Evolutionary conservation across 2,888 invertebrate genomes (phyloP).

Genomic region (Synergus umbraculus): DNA sequence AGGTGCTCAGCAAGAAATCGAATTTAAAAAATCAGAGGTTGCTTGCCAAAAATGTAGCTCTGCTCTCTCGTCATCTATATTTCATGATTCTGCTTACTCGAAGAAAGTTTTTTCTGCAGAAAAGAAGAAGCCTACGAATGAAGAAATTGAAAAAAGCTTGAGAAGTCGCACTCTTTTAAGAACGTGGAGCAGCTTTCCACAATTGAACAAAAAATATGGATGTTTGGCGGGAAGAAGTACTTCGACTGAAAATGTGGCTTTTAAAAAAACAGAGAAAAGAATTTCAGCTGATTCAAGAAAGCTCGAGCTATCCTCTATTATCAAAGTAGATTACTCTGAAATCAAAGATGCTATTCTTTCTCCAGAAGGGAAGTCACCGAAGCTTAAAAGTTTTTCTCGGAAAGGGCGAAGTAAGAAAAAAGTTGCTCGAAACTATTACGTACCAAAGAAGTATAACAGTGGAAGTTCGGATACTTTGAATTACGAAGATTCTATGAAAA

Average conservation of each 20-base stretch:
- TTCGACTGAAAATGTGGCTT: slow-evolving; percentile 46
- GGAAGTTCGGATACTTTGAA: slow-evolving; percentile 66
- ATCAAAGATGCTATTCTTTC: slow-evolving; percentile 43
- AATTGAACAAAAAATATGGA: slow-evolving; percentile 60
- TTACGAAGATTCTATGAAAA: slow-evolving; percentile 56
- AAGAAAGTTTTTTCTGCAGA: slow-evolving; percentile 20
- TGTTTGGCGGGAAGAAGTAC: slow-evolving; percentile 48
- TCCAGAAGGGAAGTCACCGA: slow-evolving; percentile 49
- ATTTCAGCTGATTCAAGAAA: slow-evolving; percentile 36
- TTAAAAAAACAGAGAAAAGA: slow-evolving; percentile 30
- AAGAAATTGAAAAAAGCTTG: neutral
- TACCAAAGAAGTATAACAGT: slow-evolving; percentile 49
- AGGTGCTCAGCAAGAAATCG: slow-evolving; percentile 43
- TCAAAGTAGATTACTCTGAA: slow-evolving; percentile 68
- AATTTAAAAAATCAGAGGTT: neutral
- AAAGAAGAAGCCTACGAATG: neutral
- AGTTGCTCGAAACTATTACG: slow-evolving; percentile 24
- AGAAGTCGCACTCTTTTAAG: slow-evolving; percentile 55
- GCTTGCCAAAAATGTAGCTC: slow-evolving; percentile 16
- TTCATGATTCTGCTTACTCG: slow-evolving; percentile 16
- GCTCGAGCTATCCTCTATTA: slow-evolving; percentile 63
- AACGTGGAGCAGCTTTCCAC: slow-evolving; percentile 70
- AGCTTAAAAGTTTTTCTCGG: slow-evolving; percentile 56
- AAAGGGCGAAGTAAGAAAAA: slow-evolving; percentile 59
- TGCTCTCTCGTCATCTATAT: neutral